Evolutionary conservation across 2,888 invertebrate genomes (phyloP), one percentile per base, ranked within the genome.

Genomic region (Salpingus planirostris): DNA sequence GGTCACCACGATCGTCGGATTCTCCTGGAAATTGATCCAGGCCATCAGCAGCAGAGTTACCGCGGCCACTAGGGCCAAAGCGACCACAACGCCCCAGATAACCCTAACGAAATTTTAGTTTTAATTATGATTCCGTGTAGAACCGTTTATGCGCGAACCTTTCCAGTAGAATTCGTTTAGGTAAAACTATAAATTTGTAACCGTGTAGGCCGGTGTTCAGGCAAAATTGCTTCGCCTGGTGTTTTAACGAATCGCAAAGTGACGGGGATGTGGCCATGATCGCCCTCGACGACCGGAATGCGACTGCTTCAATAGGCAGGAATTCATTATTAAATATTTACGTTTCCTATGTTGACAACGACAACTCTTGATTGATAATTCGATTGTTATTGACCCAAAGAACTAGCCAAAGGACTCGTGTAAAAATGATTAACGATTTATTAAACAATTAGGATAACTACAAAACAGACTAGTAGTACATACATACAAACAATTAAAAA

Each of bases 131-230:
- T 24, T 24, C 11, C 11, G 24, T 10, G 5, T 10, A 10, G 5
- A 8, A 6, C 5, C 5, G 11, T 23, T 5, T 8, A 23, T 23
- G 5, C 8, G 5, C 5, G 18, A 7, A 76, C 77, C 78, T 71
- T 58, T 80, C 80, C 21, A 60, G 43, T 4, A 55, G 50, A 22
- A 67, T 71, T 13, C 75, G 69, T 22, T 73, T 71, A 18, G 69
- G 65, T 49, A 76, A 71, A 2, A 73, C 74, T 15, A 80, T 75
- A 46, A 79, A 80, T 49, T 75, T 78, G 46, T 77, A 81, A 1
- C 82, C 82, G 49, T 82, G 82, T 29, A 82, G 60, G 38, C 77
- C 76, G 1, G 82, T 82, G 13, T 74, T 71, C 29, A 71, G 67
- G 44, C 80, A 80, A 60, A 80, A 83, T 44, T 78, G 73, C 2